phyloP scores from a whole-genome alignment of 2,113 vertebrate genomes.

The Plecotus auritus region DNA sequence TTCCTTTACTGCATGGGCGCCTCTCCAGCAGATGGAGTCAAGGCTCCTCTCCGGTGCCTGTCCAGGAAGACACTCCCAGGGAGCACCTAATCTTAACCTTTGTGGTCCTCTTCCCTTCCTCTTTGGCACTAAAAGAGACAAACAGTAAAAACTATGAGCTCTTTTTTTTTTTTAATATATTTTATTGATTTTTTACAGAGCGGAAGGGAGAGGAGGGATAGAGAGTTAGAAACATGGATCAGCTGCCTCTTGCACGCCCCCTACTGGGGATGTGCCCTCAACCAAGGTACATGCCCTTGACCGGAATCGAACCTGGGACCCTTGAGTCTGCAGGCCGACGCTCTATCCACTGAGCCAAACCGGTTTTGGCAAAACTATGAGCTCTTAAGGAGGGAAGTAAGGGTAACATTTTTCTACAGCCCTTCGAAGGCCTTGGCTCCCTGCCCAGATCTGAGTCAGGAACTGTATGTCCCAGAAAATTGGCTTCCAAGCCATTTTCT shows the following conservation, averaged over 20 bases:
- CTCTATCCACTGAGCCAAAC: no score
- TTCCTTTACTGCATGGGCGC: not conserved
- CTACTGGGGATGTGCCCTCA: no score
- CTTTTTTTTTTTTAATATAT: no score
- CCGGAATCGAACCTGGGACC: no score
- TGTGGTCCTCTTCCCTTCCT: not conserved
- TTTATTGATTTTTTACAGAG: no score
- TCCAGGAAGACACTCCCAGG: not conserved
- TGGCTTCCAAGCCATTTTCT: slow-evolving; percentile 56
- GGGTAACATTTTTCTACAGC: slow-evolving; percentile 40
- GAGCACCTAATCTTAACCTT: not conserved
- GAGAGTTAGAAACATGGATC: no score
- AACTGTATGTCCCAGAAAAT: slow-evolving; percentile 59
- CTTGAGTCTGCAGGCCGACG: no score
- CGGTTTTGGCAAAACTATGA: no score
- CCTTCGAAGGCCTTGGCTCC: slow-evolving; percentile 45
- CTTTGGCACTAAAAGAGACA: slow-evolving; percentile 21
- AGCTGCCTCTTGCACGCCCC: no score
- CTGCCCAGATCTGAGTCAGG: slow-evolving; percentile 60
- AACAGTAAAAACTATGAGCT: no score
- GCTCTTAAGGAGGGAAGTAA: not conserved
- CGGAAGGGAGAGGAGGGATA: no score
- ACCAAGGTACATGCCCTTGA: no score
- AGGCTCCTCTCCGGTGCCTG: not conserved
- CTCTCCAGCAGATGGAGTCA: not conserved